Base-by-base conservation (phyloP, 1,140 invertebrate genomes). In the Helicoverpa zea region DNA sequence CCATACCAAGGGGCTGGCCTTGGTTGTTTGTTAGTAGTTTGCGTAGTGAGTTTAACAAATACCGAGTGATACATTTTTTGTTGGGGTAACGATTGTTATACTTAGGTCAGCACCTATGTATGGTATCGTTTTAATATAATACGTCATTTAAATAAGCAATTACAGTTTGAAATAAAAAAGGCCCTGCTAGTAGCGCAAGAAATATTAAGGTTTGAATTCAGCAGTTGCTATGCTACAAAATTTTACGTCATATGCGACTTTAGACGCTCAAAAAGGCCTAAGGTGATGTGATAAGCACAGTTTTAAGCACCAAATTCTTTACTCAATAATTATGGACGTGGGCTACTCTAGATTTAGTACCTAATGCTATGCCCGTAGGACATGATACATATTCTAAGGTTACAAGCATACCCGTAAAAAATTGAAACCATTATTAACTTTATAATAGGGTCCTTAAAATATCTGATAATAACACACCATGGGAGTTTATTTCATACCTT, bases 381-480 rank as follows among this genome's bases (percentile, higher is more conserved):
- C 61, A 35, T 64, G 66, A 70, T 59, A 11, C 16, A 43, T 63
- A 64, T 52, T 68, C 63, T 56, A 70, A 68, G 16, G 35, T 58
- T 35, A 49, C 63, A 58, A 56, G 29, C 30, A 68, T 18, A 58
- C 30, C 29, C 11, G 29, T 54, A 78, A 79, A 68, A 68, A 56
- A 68, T 66, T 49, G 13, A 61, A 72, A 72, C 64, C 51, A 80
- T 73, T 74, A 83, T 68, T 83, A 83, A 81, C 70, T 83, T 77
- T 72, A 81, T 79, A 81, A 75, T 56, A 83, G 49, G 74, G 63
- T 74, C 64, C 73, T 73, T 73, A 78, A 73, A 79, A 79, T 59
- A 58, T 78, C 72, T 79, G 64, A 73, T 80, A 83, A 83, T 83
- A 70, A 83, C 72, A 83, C 74, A 68, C 58, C 59, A 77, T 56